Evolutionary conservation across 2,113 vertebrate species (phyloP).

Genomic region (Regulus satrapa): DNA sequence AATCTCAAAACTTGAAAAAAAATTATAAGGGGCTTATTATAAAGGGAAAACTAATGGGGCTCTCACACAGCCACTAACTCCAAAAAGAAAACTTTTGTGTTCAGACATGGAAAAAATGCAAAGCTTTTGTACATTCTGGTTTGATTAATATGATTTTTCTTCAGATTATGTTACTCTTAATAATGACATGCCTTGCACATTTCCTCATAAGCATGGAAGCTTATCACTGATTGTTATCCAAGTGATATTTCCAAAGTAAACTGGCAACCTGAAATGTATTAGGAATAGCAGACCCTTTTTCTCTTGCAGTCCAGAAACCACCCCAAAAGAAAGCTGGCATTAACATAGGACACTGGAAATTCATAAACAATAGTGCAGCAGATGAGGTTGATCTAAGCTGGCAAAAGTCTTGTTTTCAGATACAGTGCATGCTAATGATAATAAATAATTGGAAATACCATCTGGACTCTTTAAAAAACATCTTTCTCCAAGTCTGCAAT

Average conservation of each 20-base stretch:
- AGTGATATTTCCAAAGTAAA: background rate
- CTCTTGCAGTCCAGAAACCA: background rate
- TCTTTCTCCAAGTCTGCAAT: slow-evolving; percentile 27
- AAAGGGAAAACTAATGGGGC: background rate
- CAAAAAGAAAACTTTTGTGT: background rate
- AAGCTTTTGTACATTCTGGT: background rate
- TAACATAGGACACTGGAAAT: background rate
- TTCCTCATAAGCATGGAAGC: background rate
- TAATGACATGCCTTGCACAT: background rate
- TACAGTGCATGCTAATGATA: slow-evolving; percentile 34
- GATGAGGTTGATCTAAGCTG: slow-evolving; percentile 37
- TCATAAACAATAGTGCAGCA: background rate
- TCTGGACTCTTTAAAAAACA: slow-evolving; percentile 42
- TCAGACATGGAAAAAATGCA: background rate
- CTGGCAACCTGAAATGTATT: background rate
- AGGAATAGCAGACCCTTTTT: background rate
- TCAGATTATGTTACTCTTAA: background rate
- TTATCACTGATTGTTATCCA: background rate
- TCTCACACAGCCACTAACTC: background rate
- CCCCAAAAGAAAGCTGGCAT: background rate
- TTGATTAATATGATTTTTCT: background rate
- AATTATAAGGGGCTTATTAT: background rate
- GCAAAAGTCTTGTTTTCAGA: slow-evolving; percentile 46
- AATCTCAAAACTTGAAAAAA: background rate
- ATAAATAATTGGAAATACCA: slow-evolving; percentile 60